phyloP scores from a whole-genome alignment of 30 jellyfish, hydroid and myxozoan species.

The Hydractinia echinata region DNA sequence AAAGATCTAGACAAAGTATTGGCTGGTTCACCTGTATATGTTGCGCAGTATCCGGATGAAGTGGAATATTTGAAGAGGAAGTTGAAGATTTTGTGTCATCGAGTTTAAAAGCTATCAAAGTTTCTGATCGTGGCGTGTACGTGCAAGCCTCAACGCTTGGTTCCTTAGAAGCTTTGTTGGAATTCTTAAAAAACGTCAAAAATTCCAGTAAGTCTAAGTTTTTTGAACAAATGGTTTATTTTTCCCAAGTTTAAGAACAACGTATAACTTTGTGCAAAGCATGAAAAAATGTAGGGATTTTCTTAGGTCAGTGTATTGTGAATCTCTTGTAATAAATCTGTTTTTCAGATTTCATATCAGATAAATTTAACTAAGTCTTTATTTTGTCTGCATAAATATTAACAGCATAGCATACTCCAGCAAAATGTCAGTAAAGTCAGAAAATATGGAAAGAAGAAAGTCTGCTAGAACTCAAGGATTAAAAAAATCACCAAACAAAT shows the following conservation, averaged over 20 bases:
- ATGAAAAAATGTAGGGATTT: not conserved
- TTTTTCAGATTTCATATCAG: no score
- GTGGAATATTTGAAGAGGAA: conserved; percentile 77
- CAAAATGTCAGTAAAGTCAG: no score
- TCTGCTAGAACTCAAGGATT: not conserved
- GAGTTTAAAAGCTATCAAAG: conserved; percentile 73
- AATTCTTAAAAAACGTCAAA: conserved; percentile 88
- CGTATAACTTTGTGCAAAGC: not conserved
- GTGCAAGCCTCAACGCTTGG: conserved; percentile 99
- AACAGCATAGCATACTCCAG: no score
- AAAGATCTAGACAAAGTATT: conserved; percentile 86
- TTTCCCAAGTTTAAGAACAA: not conserved
- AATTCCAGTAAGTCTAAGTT: conserved; percentile 65
- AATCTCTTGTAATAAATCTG: no score
- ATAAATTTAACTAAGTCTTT: no score
- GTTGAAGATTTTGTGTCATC: conserved; percentile 71
- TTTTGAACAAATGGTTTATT: not conserved
- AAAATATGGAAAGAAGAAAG: not conserved
- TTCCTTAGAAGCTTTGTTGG: conserved; percentile 95
- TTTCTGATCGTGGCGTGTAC: conserved; percentile 94
- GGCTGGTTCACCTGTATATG: conserved; percentile 97
- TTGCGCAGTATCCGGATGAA: conserved; percentile 79
- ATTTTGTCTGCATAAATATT: no score
- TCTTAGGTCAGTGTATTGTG: not conserved
- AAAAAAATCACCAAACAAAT: not conserved